These are phyloP conservation scores for Pherbina coryleti DNA, from an alignment of 2,888 invertebrate genomes.

Conservation along the genomic window DNA sequence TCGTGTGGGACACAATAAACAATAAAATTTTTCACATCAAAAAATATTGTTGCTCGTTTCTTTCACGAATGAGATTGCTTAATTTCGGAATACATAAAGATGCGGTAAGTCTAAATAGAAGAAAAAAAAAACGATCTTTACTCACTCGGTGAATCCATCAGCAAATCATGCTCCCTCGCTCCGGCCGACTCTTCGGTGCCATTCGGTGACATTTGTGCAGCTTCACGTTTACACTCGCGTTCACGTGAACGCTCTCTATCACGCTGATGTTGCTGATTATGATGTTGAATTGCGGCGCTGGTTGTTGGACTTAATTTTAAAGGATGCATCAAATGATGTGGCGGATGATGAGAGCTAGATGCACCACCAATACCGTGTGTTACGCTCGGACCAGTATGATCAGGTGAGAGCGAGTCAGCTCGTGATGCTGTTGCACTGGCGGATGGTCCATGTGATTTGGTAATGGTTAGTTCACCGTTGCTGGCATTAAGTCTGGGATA, in stretches of 20 bases:
- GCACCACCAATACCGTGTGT: conserved; percentile 48
- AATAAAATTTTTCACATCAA: no score
- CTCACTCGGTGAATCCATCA: conserved; percentile 90
- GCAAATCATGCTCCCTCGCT: conserved; percentile 72
- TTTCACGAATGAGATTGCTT: no score
- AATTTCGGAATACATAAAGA: no score
- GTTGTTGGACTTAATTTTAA: conserved; percentile 78
- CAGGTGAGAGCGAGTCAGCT: conserved; percentile 58
- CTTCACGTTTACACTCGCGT: conserved; percentile 59
- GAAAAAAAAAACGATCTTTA: conserved; percentile 67
- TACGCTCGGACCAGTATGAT: conserved; percentile 57
- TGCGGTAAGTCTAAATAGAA: background rate
- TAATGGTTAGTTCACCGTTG: conserved; percentile 87
- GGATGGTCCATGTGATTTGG: conserved; percentile 78
- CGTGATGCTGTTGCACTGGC: conserved; percentile 61
- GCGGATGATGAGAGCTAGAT: conserved; percentile 48
- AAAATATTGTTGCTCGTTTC: no score
- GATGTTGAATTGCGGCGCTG: conserved; percentile 77
- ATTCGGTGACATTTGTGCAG: conserved; percentile 73
- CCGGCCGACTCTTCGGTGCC: conserved; percentile 74
- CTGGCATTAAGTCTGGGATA: conserved; percentile 77
- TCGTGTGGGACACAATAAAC: no score
- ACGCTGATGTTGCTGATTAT: conserved; percentile 73
- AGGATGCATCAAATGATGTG: conserved; percentile 68
- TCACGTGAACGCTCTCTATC: conserved; percentile 68